Conservation (phyloP, 2,113 vertebrate genomes). For the Cephalopholis sonnerati region DNA sequence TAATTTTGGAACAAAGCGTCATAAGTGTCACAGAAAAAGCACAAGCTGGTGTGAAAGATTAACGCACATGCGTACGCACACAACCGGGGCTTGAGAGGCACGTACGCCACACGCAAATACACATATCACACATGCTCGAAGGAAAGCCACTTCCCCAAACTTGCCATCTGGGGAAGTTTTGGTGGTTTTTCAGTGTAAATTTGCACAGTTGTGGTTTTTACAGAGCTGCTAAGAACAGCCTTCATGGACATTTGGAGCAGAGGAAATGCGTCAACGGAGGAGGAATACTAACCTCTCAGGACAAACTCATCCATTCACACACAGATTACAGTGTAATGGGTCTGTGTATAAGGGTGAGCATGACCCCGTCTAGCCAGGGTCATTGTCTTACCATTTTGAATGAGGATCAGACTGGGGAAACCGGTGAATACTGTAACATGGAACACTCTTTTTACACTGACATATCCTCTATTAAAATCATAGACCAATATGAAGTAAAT, state of each 20-base stretch:
- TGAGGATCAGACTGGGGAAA: background rate
- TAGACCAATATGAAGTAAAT: no score
- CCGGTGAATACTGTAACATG: background rate
- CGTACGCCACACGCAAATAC: constrained; percentile 22
- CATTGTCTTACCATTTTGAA: constrained; percentile 12
- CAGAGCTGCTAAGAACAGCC: constrained; percentile 63
- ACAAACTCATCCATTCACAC: constrained; percentile 69
- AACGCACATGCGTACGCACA: background rate
- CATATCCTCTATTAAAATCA: no score
- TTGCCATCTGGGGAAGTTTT: constrained; percentile 60
- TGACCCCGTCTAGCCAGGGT: constrained; percentile 29
- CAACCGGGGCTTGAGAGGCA: background rate
- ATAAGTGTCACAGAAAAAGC: constrained; percentile 53
- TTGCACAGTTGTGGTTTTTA: constrained; percentile 72
- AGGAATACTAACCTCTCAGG: constrained; percentile 45
- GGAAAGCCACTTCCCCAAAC: constrained; percentile 66
- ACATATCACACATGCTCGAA: constrained; percentile 42
- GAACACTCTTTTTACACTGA: background rate
- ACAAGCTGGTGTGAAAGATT: constrained; percentile 32
- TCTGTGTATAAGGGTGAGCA: constrained; percentile 16
- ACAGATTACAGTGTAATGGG: constrained; percentile 5
- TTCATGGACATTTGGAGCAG: constrained; percentile 33
- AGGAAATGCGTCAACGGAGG: constrained; percentile 68
- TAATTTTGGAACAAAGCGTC: constrained; percentile 61
- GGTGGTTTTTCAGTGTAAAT: constrained; percentile 70